These are phyloP conservation scores for Paraescarpia echinospica DNA, from an alignment of 1,140 invertebrate genomes.

Conservation along the genomic window DNA sequence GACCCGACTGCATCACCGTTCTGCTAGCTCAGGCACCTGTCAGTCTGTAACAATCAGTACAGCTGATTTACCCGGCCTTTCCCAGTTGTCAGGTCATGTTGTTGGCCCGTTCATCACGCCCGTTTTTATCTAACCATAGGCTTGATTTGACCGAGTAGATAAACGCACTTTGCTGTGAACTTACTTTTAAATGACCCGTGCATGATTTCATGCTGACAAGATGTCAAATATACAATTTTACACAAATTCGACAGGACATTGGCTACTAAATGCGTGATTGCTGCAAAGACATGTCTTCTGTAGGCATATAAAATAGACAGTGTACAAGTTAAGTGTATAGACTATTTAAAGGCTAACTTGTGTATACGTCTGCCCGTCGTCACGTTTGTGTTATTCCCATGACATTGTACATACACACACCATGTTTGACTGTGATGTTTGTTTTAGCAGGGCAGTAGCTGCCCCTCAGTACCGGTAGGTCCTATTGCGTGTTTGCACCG, in stretches of 20 bases:
- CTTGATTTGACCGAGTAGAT: neutral
- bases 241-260: neutral
- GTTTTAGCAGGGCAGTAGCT: neutral
- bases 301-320: neutral
- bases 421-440: neutral
- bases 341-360: neutral
- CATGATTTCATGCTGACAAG: neutral
- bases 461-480: neutral
- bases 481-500: neutral
- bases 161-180: neutral
- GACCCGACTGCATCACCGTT: constrained; percentile 58
- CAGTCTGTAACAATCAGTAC: neutral
- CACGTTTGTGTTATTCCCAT: neutral
- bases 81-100: neutral
- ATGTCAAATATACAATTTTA: neutral
- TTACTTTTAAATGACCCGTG: neutral
- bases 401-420: neutral
- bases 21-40: constrained; percentile 36
- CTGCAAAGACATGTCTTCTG: neutral
- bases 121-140: neutral
- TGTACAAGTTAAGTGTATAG: neutral
- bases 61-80: neutral
- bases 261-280: neutral
- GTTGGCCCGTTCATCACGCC: neutral
- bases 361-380: neutral